These are phyloP conservation scores for Hirtodrosophila histrioides DNA, from an alignment of 2,888 invertebrate species.

Conservation along the genomic window DNA sequence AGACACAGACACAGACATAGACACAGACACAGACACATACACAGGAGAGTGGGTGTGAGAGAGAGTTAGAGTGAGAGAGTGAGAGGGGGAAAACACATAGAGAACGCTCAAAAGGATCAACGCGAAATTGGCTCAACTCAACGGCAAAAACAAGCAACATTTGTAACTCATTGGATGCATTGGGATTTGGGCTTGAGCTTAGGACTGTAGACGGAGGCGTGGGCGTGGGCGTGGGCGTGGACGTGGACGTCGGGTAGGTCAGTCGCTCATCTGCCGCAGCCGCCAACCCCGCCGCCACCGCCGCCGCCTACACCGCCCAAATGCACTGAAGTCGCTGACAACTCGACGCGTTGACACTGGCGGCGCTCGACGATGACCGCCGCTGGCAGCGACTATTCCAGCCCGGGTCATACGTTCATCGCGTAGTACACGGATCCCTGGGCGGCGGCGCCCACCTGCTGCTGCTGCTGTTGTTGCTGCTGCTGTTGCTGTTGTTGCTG, in stretches of 20 bases:
- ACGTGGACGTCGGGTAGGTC: too few species aligned
- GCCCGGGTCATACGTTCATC: conserved; percentile 93
- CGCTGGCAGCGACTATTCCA: conserved; percentile 83
- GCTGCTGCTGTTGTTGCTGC: conserved; percentile 56
- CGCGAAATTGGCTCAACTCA: conserved; percentile 42
- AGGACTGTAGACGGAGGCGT: not conserved
- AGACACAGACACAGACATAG: not conserved
- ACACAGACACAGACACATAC: conserved; percentile 2
- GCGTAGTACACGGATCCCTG: conserved; percentile 90
- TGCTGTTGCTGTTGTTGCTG: conserved; percentile 39
- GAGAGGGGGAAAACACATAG: not conserved
- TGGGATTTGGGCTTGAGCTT: not conserved
- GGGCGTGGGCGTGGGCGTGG: conserved; percentile 21
- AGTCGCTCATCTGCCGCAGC: conserved; percentile 59
- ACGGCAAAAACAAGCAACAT: too few species aligned
- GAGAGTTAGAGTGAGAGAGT: not conserved
- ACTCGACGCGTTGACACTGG: conserved; percentile 82
- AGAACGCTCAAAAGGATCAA: conserved; percentile 60
- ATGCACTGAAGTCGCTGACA: conserved; percentile 82
- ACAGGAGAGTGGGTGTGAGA: not conserved
- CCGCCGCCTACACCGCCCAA: conserved; percentile 53
- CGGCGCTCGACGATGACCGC: conserved; percentile 83
- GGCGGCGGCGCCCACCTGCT: conserved; percentile 53
- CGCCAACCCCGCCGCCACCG: conserved; percentile 29
- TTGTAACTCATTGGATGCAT: conserved; percentile 11